phyloP scores from a whole-genome alignment of 1,140 invertebrate genomes.

The Tetramorium simillimum region DNA sequence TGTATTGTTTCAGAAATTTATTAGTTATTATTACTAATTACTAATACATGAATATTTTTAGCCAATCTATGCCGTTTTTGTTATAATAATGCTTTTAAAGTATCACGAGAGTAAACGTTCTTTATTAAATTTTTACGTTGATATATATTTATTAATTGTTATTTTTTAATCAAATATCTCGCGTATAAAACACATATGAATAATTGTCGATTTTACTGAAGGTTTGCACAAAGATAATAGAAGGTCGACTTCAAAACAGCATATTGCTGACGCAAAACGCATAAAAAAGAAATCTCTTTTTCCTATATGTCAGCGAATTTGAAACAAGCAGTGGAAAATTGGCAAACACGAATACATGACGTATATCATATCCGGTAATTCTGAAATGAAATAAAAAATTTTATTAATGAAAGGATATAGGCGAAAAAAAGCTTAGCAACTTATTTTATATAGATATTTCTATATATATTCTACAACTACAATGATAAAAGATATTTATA shows the following conservation, averaged over 20 bases:
- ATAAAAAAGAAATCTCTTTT: background rate
- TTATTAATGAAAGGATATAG: background rate
- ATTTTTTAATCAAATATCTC: background rate
- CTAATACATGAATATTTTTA: background rate
- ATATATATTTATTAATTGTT: background rate
- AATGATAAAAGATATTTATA: background rate
- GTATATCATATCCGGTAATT: background rate
- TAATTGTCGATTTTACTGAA: background rate
- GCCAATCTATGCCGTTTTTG: background rate
- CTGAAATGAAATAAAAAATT: background rate
- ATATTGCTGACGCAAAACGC: background rate
- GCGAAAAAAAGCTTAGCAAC: background rate
- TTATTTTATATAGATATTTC: background rate
- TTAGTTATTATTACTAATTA: background rate
- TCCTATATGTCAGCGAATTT: background rate
- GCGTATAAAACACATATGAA: background rate
- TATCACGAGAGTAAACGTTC: background rate
- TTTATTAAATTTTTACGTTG: background rate
- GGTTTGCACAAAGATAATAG: background rate
- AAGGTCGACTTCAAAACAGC: background rate
- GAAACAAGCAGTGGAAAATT: background rate
- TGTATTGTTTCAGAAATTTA: background rate
- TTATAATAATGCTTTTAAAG: background rate
- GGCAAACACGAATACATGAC: background rate
- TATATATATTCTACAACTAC: background rate